Evolutionary conservation across 1,140 invertebrate genomes (phyloP), one percentile per base, ranked within the genome.

Genomic region (Trichonephila clavata): DNA sequence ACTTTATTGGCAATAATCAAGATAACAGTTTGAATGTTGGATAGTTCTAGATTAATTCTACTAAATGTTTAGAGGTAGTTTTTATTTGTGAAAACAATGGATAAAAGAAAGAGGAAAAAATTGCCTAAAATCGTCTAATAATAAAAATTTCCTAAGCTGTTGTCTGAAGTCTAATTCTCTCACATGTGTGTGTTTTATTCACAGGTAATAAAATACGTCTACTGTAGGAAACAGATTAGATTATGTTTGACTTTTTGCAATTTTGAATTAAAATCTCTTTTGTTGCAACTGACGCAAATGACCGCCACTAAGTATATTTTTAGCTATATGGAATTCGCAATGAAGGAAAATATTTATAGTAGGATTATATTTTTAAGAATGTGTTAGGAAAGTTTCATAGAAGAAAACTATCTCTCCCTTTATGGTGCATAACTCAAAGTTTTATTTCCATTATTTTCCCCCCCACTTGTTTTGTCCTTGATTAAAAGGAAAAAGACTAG

Each of bases 1-100:
- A 63, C 27, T 87, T 87, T 87, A 87, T 87, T 63, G 61, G 86
- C 24, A 87, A 20, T 87, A 50, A 59, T 87, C 43, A 87, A 87
- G 86, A 87, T 87, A 87, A 39, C 32, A 63, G 24, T 87, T 87
- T 87, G 7, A 21, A 87, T 32, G 61, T 61, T 87, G 32, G 21
- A 87, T 21, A 59, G 59, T 63, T 39, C 61, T 39, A 87, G 61
- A 63, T 8, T 84, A 87, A 63, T 65, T 20, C 86, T 87, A 43
- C 32, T 43, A 87, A 87, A 87, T 20, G 20, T 8, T 39, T 8
- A 21, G 59, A 65, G 10, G 16, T 18, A 77, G 27, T 77, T 77
- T 77, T 77, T 77, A 77, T 77, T 77, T 77, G 71, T 18, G 14
- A 77, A 77, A 77, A 77, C 71, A 77, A 77, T 77, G 16, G 27